Base-by-base conservation (phyloP, 2,113 vertebrate species). In the Zosterops japonicus region DNA sequence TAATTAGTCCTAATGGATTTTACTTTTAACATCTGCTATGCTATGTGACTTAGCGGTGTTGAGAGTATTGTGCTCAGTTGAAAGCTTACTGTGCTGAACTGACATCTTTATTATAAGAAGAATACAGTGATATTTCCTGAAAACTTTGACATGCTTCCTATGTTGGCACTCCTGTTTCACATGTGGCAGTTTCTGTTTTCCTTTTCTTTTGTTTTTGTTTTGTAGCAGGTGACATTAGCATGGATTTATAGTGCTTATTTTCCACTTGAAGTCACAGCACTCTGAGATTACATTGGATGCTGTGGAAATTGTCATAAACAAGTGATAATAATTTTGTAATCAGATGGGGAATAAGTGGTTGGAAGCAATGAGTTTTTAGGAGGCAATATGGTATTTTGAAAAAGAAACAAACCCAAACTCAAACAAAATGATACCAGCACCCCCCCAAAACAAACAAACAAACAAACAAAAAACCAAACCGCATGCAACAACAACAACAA, bases 1-100 rank as follows among this genome's bases (percentile, higher is more conserved):
- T 96, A 93, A 96, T 96, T 95, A 91, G 59, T 94, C 91, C 96
- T 95, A 96, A 92, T 95, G 92, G 89, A 87, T 92, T 93, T 95
- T 92, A 74, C 83, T 89, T 87, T 96, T 96, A 94, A 89, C 94
- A 97, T 96, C 93, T 96, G 93, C 81, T 95, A 63, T 9, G 21
- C 61, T 92, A 14, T 93, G 55, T 94, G 77, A 95, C 76, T 96
- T 97, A 90, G 3, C 72, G 53, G 61, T 90, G 60, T 71, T 84
- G 76, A 87, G 82, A 91, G 50, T 70, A 24, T 44, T 7, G 4
- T 84, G 80, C 86, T 90, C 71, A 93, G 52, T 79, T 91, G 85
- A 81, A 94, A 95, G 64, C 64, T 77, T 80, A 83, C 57, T 92
- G n/a, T 91, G 87, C 80, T 89, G 90, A 87, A 57, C 60, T 93